Evolutionary conservation across 2,888 invertebrate genomes (phyloP).

Genomic region (Drosophila helvetica): DNA sequence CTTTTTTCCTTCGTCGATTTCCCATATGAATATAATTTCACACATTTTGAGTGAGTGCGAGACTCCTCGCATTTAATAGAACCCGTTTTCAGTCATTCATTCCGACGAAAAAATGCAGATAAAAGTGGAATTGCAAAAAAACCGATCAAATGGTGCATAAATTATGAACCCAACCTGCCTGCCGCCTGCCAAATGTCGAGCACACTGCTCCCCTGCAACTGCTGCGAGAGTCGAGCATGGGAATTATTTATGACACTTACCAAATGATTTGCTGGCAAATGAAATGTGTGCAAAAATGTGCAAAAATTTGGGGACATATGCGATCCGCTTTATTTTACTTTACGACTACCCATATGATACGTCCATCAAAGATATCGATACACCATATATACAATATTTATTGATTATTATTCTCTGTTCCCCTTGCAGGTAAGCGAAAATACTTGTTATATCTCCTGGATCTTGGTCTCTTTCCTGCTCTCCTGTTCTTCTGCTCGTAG

Average conservation of each 20-base stretch:
- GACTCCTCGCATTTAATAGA: slow-evolving; percentile 1
- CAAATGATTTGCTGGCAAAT: slow-evolving; percentile 58
- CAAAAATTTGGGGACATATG: not conserved
- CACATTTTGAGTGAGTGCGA: slow-evolving; percentile 7
- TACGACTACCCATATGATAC: slow-evolving; percentile 1
- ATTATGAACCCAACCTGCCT: slow-evolving; percentile 31
- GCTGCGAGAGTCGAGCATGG: slow-evolving; percentile 23
- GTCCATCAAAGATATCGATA: slow-evolving; percentile 22
- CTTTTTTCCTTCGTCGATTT: no score
- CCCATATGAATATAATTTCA: not conserved
- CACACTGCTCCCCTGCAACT: slow-evolving; percentile 24
- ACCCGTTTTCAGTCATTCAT: slow-evolving; percentile 19
- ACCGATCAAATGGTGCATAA: slow-evolving; percentile 32
- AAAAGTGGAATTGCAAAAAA: not conserved
- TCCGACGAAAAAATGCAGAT: not conserved
- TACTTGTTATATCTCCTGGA: slow-evolving; percentile 38
- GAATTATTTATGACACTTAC: slow-evolving; percentile 69
- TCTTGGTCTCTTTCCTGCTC: not conserved
- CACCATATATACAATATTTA: slow-evolving; percentile 48
- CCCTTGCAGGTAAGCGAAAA: slow-evolving; percentile 70
- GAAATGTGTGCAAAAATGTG: slow-evolving; percentile 37
- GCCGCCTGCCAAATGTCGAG: slow-evolving; percentile 19
- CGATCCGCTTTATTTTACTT: slow-evolving; percentile 34
- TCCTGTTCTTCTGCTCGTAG: not conserved
- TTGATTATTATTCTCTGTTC: slow-evolving; percentile 57